phyloP scores from a whole-genome alignment of 2,797 vertebrate genomes.

The Carapus acus region DNA sequence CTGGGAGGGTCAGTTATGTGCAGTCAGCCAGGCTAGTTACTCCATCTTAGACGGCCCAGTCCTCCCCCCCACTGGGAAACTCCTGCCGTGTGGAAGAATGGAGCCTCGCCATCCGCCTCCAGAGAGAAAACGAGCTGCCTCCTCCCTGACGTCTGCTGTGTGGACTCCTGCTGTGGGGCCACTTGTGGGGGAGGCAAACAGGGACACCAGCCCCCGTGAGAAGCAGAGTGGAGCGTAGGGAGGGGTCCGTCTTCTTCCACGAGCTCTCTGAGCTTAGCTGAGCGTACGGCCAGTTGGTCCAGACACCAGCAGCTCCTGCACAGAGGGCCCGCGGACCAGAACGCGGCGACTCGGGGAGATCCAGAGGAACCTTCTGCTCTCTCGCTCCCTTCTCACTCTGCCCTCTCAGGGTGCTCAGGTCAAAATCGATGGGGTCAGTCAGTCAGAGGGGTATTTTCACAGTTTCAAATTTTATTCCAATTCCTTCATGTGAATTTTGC shows the following conservation, averaged over 20 bases:
- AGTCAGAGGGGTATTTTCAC: slow-evolving; percentile 12
- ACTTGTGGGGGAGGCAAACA: slow-evolving; percentile 28
- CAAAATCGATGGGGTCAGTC: slow-evolving; percentile 29
- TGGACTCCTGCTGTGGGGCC: slow-evolving; percentile 37
- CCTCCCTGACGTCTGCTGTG: slow-evolving; percentile 11
- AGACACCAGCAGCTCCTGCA: slow-evolving; percentile 6
- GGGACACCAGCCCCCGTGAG: too few relatives aligned
- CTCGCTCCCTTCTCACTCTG: slow-evolving; percentile 29
- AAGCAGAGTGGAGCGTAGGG: slow-evolving; percentile 24
- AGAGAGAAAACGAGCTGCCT: slow-evolving; percentile 36
- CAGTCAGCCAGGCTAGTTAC: slow-evolving; percentile 36
- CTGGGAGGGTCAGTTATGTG: slow-evolving; percentile 39
- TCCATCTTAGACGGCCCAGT: slow-evolving; percentile 25
- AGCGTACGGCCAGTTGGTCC: background rate
- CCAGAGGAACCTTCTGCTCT: slow-evolving; percentile 9
- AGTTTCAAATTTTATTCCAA: background rate
- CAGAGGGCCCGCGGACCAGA: slow-evolving; percentile 41
- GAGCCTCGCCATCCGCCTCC: slow-evolving; percentile 11
- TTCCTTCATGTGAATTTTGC: background rate
- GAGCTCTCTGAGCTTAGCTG: slow-evolving; percentile 36
- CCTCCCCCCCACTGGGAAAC: slow-evolving; percentile 28
- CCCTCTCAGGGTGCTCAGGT: slow-evolving; percentile 32
- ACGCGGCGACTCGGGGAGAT: slow-evolving; percentile 18
- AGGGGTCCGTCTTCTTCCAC: slow-evolving; percentile 35
- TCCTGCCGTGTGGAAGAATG: slow-evolving; percentile 24